Evolutionary conservation across 2,888 invertebrate species (phyloP).

Genomic region (Arctia plantaginis): DNA sequence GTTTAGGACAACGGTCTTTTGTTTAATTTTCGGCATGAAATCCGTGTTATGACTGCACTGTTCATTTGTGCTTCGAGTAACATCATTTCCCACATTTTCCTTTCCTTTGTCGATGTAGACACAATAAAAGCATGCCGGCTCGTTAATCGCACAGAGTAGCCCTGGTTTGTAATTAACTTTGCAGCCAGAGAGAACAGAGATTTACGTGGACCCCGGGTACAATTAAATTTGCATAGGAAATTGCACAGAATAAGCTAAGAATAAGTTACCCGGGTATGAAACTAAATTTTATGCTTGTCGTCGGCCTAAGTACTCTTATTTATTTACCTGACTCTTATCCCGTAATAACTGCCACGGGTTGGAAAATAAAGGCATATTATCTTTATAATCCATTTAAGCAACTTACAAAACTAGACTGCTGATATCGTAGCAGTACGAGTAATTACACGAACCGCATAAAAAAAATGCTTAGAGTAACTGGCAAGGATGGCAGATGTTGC

Average conservation of each 20-base stretch:
- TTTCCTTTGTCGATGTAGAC: conserved; percentile 78
- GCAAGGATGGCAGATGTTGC: neutral
- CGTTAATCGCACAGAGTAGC: conserved; percentile 80
- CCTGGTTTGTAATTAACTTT: conserved; percentile 83
- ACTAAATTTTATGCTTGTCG: conserved; percentile 76
- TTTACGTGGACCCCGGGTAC: conserved; percentile 84
- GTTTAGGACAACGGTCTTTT: conserved; percentile 27
- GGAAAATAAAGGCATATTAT: conserved; percentile 5
- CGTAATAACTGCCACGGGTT: conserved; percentile 33
- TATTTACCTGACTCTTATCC: conserved; percentile 50
- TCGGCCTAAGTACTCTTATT: conserved; percentile 49
- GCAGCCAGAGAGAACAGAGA: conserved; percentile 79
- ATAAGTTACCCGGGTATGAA: conserved; percentile 76
- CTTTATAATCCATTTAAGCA: conserved; percentile 3
- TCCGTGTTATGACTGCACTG: conserved; percentile 32
- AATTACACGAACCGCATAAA: neutral
- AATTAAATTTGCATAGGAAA: conserved; percentile 87
- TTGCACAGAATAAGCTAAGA: conserved; percentile 83
- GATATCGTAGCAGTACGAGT: neutral
- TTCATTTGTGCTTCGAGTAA: conserved; percentile 60
- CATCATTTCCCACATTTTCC: conserved; percentile 70
- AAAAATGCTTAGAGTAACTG: neutral
- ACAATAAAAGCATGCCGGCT: conserved; percentile 79
- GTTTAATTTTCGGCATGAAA: conserved; percentile 38
- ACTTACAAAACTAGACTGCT: neutral